Conservation (phyloP, 2,888 invertebrate genomes). For the Drosophila mimetica region DNA sequence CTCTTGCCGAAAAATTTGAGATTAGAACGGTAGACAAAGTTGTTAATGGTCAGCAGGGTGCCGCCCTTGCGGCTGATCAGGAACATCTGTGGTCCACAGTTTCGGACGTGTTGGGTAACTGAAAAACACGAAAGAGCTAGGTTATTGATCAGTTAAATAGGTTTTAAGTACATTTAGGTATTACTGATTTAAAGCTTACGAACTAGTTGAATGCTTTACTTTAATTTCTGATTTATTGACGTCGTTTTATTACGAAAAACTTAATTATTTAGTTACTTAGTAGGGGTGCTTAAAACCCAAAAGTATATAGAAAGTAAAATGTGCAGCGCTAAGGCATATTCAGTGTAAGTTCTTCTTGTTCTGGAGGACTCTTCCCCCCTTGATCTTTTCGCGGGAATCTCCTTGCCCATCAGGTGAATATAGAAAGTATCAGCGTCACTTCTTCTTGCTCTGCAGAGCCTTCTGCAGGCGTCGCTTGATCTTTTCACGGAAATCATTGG, state of each 20-base stretch:
- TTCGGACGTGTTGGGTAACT: conserved; percentile 80
- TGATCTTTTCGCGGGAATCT: conserved; percentile 82
- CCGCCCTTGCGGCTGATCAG: conserved; percentile 84
- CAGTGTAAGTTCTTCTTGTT: conserved; percentile 79
- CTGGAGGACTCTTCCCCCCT: conserved; percentile 80
- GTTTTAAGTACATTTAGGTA: not conserved
- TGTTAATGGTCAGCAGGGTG: conserved; percentile 82
- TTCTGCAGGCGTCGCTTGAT: conserved; percentile 82
- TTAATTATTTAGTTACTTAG: conserved; percentile 23
- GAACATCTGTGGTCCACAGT: conserved; percentile 82
- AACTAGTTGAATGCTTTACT: conserved; percentile 43
- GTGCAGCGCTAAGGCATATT: conserved; percentile 29
- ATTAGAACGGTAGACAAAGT: conserved; percentile 84
- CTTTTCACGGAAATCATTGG: conserved; percentile 82
- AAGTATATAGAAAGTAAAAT: conserved; percentile 27
- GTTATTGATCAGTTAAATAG: conserved; percentile 10
- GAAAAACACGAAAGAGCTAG: conserved; percentile 46
- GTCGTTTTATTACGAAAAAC: conserved; percentile 51
- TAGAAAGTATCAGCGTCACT: conserved; percentile 55
- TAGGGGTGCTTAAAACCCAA: conserved; percentile 25
- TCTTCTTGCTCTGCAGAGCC: conserved; percentile 82
- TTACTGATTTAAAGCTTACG: conserved; percentile 37
- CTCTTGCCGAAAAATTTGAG: conserved; percentile 82
- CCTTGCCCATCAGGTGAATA: conserved; percentile 2
- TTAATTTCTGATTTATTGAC: conserved; percentile 58